Conservation (phyloP, 2,888 invertebrate species). For the Drosophila nr. perissopoda region DNA sequence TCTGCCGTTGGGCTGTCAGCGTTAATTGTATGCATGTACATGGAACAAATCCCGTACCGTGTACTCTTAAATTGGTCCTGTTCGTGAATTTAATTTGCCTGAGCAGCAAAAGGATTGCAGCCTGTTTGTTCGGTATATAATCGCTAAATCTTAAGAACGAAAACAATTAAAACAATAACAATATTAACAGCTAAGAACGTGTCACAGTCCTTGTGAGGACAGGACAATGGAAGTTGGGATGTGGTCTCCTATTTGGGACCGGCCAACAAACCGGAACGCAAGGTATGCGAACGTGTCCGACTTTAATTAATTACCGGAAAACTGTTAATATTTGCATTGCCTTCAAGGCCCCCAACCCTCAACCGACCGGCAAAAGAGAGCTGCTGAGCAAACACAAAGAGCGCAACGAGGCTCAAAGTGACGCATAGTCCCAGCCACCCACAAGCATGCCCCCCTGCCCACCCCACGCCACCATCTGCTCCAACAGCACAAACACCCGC, state of each 20-base stretch:
- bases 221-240: constrained; percentile 9
- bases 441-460: background rate
- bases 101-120: background rate
- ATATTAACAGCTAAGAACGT: background rate
- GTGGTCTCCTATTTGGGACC: background rate
- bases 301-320: constrained; percentile 77
- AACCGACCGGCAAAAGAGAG: constrained; percentile 8
- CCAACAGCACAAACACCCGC: too few relatives aligned
- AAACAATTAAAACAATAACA: background rate
- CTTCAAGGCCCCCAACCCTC: constrained; percentile 36
- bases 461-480: too few relatives aligned
- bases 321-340: constrained; percentile 78
- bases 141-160: background rate
- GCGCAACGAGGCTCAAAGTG: constrained; percentile 35
- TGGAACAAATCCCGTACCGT: background rate
- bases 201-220: background rate
- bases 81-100: constrained; percentile 6
- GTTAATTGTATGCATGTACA: constrained; percentile 14
- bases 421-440: background rate
- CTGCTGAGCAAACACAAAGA: constrained; percentile 56
- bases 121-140: background rate
- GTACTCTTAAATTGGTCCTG: constrained; percentile 10
- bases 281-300: constrained; percentile 57
- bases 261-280: background rate
- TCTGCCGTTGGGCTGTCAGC: background rate